Base-by-base conservation (phyloP, 2,888 invertebrate genomes). In the Chymomyza procnemis region DNA sequence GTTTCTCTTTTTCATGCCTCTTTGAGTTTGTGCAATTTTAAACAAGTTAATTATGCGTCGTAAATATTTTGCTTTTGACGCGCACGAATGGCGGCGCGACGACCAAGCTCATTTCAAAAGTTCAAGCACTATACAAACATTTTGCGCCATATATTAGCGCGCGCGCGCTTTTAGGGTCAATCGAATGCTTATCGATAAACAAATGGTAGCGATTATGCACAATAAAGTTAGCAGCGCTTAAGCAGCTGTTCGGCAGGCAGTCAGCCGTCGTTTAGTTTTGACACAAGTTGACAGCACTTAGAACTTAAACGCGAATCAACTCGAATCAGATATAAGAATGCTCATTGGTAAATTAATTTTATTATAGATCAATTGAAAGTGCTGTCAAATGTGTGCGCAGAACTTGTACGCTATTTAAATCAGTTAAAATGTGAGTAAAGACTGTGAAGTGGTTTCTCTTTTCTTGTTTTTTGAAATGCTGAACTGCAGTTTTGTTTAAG, bases 1-100 rank as follows among this genome's bases (percentile, higher is more conserved):
- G 64, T 71, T 72, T 71, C 46, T 61, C 66, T 71, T 73, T 73
- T 85, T 82, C 85, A 83, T 78, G 83, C 68, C 71, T 77, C 60
- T 56, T 62, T 81, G 83, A 65, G 71, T 76, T 70, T 78, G 64
- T 69, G 82, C 67, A 71, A 84, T 84, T 84, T 84, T 79, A 84
- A 81, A 79, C 73, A 81, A 81, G 81, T 80, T 84, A 83, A 81
- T 81, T 81, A 81, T 68, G 66, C 69, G 47, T 69, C 68, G 63
- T 68, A 80, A 73, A 83, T 71, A 73, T 74, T 71, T 55, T 69
- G 9, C 3, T 41, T 41, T 14, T 41, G 34, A 34, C 57, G 22
- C 47, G 66, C 82, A 79, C 78, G 74, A 75, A 72, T 12, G 34
- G 34, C 34, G 34, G 34, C 34, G 34, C 34, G 34, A 65, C 64